A percentile compares a stretch with the other conserved stretches of the same genome.
phyloP scores from a whole-genome alignment of 2,888 invertebrate species.

The Pyrocoelia pectoralis region DNA sequence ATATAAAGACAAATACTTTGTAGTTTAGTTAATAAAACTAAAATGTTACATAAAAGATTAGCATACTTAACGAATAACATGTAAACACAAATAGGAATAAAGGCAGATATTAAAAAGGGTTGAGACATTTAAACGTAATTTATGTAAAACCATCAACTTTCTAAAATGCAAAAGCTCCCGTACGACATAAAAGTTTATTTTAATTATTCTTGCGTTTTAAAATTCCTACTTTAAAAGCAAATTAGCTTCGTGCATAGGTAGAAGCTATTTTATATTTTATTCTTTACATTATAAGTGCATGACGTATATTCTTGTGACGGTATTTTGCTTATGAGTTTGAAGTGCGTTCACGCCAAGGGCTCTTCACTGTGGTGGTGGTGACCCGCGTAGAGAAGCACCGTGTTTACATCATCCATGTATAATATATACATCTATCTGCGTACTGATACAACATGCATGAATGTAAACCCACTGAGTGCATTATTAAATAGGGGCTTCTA shows the following conservation, averaged over 20 bases:
- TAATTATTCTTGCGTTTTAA: slow-evolving; percentile 30
- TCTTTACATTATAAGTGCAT: slow-evolving; percentile 33
- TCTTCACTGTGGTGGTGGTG: slow-evolving; percentile 42
- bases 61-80: slow-evolving; percentile 9
- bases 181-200: slow-evolving; percentile 19
- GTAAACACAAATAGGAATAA: slow-evolving; percentile 14
- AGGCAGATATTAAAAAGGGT: slow-evolving; percentile 12
- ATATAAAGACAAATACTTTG: background rate
- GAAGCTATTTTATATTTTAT: slow-evolving; percentile 36
- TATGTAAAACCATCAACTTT: slow-evolving; percentile 15
- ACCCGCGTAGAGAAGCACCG: slow-evolving; percentile 45
- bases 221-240: slow-evolving; percentile 23
- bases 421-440: slow-evolving; percentile 58
- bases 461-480: slow-evolving; percentile 53
- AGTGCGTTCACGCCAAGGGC: slow-evolving; percentile 49
- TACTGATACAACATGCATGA: slow-evolving; percentile 57
- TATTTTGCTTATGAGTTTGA: slow-evolving; percentile 49
- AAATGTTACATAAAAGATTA: slow-evolving; percentile 9
- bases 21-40: background rate
- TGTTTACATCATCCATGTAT: slow-evolving; percentile 56
- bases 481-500: slow-evolving; percentile 51
- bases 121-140: slow-evolving; percentile 17
- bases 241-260: slow-evolving; percentile 32
- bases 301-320: slow-evolving; percentile 36
- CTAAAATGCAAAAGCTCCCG: slow-evolving; percentile 17